These are phyloP conservation scores for Diprion similis DNA, from an alignment of 1,140 invertebrate species.

Conservation along the genomic window DNA sequence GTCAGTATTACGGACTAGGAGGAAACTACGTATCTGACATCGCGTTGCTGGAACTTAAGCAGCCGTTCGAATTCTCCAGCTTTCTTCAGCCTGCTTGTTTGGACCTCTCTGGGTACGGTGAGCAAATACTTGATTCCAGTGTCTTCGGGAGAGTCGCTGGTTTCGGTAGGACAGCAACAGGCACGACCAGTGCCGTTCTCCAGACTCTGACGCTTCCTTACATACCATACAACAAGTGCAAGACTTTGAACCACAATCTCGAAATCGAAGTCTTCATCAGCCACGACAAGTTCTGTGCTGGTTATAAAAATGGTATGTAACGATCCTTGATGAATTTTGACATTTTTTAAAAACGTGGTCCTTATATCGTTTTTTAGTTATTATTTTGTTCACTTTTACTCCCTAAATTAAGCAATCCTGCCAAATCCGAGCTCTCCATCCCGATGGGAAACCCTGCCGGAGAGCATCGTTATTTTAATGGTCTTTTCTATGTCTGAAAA, in stretches of 20 bases:
- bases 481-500: too few species aligned
- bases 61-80: slow-evolving; percentile 44
- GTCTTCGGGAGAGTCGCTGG: slow-evolving; percentile 50
- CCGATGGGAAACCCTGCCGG: too few species aligned
- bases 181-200: slow-evolving; percentile 41
- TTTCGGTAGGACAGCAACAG: slow-evolving; percentile 49
- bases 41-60: slow-evolving; percentile 45
- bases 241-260: slow-evolving; percentile 19
- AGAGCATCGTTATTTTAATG: too few species aligned
- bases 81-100: slow-evolving; percentile 49
- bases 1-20: slow-evolving; percentile 44
- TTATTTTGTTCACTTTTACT: too few species aligned
- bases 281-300: slow-evolving; percentile 55
- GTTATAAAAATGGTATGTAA: slow-evolving; percentile 57
- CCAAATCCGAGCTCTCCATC: too few species aligned
- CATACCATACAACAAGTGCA: slow-evolving; percentile 40
- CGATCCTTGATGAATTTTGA: slow-evolving; percentile 17
- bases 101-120: slow-evolving; percentile 38
- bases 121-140: slow-evolving; percentile 37
- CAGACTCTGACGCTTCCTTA: slow-evolving; percentile 50
- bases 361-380: too few species aligned
- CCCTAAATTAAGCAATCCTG: too few species aligned
- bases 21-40: slow-evolving; percentile 53
- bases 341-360: too few species aligned
- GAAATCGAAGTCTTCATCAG: slow-evolving; percentile 43